Conservation (phyloP, 1,140 invertebrate genomes). For the Rhizoglyphus robini region DNA sequence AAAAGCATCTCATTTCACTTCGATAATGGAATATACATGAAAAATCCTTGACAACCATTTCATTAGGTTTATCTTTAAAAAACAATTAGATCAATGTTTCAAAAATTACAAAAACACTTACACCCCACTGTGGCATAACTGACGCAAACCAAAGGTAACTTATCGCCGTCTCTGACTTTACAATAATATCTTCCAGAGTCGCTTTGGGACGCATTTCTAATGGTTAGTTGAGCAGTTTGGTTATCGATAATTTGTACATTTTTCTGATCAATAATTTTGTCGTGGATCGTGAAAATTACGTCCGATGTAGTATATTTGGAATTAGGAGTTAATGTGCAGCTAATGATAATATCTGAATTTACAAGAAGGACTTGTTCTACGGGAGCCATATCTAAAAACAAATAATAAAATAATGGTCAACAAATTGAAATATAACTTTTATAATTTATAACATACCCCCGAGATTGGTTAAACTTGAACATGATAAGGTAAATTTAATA, state of each 20-base stretch:
- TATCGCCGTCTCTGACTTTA: background rate
- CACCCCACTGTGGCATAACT: background rate
- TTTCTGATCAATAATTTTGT: background rate
- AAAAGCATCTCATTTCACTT: background rate
- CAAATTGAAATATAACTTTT: background rate
- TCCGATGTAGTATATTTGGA: background rate
- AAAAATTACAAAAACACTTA: constrained; percentile 5
- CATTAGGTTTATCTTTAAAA: background rate
- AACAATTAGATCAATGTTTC: background rate
- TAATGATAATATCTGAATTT: background rate
- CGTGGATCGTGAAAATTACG: background rate
- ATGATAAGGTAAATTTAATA: background rate
- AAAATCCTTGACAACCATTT: background rate
- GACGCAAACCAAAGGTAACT: background rate
- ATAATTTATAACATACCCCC: background rate
- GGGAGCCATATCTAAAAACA: too few relatives aligned
- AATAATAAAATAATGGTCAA: too few relatives aligned
- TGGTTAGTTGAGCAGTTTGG: background rate
- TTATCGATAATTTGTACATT: background rate
- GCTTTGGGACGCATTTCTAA: background rate
- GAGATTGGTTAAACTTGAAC: background rate
- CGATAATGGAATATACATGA: background rate
- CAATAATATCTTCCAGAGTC: constrained; percentile 7
- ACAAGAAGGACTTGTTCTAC: background rate
- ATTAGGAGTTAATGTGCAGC: background rate